phyloP scores from a whole-genome alignment of 2,888 invertebrate genomes.

The Melieria crassipennis region DNA sequence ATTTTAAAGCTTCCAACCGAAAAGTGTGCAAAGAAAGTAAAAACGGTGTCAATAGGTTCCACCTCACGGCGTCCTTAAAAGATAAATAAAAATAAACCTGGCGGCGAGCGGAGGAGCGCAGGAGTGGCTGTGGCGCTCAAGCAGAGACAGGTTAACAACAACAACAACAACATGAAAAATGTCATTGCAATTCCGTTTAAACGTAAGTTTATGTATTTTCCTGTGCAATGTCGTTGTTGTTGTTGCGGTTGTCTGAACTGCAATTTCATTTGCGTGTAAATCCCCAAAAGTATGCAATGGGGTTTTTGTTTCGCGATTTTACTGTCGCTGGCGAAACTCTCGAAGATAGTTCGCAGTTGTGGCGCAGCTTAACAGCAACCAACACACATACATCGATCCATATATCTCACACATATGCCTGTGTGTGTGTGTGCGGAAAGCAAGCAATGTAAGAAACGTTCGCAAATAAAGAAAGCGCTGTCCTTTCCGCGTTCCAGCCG shows the following conservation, averaged over 20 bases:
- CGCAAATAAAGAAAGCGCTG: conserved; percentile 53
- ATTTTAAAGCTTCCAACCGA: not conserved
- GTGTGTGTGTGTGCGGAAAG: conserved; percentile 39
- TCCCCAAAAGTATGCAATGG: conserved; percentile 23
- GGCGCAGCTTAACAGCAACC: conserved; percentile 3
- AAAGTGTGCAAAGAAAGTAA: not conserved
- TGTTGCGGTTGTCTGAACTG: conserved; percentile 1
- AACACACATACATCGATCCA: not conserved
- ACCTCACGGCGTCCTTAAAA: too few species aligned
- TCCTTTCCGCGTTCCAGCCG: conserved; percentile 5
- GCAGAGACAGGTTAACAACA: too few species aligned
- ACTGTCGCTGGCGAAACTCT: too few species aligned
- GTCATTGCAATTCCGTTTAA: too few species aligned
- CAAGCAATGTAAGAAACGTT: conserved; percentile 51
- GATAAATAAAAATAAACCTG: too few species aligned
- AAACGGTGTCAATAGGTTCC: conserved; percentile 29
- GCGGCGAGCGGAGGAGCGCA: too few species aligned
- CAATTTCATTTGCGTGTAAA: conserved; percentile 24
- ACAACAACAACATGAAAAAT: too few species aligned
- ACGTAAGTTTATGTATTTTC: too few species aligned
- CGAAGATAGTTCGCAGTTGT: not conserved
- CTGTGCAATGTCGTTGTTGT: not conserved
- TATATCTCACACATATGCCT: not conserved
- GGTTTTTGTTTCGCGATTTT: conserved; percentile 4
- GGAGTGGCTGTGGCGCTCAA: too few species aligned